phyloP scores from a whole-genome alignment of 2,888 invertebrate species.

The Branchellion lobata region DNA sequence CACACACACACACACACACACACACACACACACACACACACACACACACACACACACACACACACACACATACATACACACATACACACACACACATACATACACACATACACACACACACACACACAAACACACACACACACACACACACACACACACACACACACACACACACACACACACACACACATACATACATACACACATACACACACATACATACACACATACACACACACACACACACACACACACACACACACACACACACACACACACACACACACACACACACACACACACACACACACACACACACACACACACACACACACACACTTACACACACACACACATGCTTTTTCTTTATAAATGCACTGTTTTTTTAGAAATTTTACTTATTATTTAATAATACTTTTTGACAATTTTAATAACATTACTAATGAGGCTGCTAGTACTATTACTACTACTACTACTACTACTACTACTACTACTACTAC shows the following conservation, averaged over 20 bases:
- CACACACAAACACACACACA: neutral
- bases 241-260: too few relatives aligned
- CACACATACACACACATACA: neutral
- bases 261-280: too few relatives aligned
- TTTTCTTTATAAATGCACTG: too few relatives aligned
- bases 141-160: neutral
- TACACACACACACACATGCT: too few relatives aligned
- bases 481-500: conserved; percentile 25
- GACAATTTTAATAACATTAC: conserved; percentile 20
- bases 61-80: conserved; percentile 22
- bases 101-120: neutral
- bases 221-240: too few relatives aligned
- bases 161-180: neutral
- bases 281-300: too few relatives aligned
- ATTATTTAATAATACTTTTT: too few relatives aligned
- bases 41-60: conserved; percentile 29
- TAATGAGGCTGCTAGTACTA: conserved; percentile 8
- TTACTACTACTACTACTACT: conserved; percentile 24
- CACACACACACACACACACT: too few relatives aligned
- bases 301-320: too few relatives aligned
- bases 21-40: conserved; percentile 29
- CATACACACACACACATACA: conserved; percentile 4
- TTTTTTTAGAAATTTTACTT: too few relatives aligned
- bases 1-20: conserved; percentile 29
- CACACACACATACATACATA: neutral